Conservation (phyloP, 1,140 invertebrate genomes). For the Zaprionus ghesquierei region DNA sequence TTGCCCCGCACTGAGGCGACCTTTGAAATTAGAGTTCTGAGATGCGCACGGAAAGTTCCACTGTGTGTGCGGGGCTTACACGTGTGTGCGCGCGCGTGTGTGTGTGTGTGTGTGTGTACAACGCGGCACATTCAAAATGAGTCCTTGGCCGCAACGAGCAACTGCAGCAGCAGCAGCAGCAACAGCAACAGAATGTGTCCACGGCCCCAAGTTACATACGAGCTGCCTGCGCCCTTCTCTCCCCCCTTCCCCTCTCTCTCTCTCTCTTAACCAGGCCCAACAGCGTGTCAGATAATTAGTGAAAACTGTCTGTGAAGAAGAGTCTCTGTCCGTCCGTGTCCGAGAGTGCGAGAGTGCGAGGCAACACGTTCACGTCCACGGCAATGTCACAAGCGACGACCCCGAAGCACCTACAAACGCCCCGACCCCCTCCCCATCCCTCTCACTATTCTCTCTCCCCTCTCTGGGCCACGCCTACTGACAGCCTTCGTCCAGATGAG, state of each 20-base stretch:
- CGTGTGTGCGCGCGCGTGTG: conserved; percentile 17
- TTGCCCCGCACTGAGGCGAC: conserved; percentile 44
- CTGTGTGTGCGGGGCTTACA: conserved; percentile 8
- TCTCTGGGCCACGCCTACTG: conserved; percentile 5
- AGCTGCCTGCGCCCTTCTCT: conserved; percentile 20
- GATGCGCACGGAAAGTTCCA: conserved; percentile 70
- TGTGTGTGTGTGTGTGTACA: conserved; percentile 27
- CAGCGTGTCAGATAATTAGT: conserved; percentile 78
- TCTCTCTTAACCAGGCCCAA: conserved; percentile 30
- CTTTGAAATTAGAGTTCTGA: conserved; percentile 81
- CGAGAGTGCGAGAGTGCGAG: conserved; percentile 36
- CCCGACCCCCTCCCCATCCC: no score
- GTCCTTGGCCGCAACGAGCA: conserved; percentile 78
- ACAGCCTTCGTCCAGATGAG: conserved; percentile 55
- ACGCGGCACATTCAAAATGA: conserved; percentile 76
- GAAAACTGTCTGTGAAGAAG: conserved; percentile 79
- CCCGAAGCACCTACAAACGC: background rate
- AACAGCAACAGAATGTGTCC: conserved; percentile 25
- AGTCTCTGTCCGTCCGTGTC: conserved; percentile 37
- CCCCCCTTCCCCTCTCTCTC: background rate
- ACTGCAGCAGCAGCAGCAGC: conserved; percentile 22
- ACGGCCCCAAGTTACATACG: conserved; percentile 2
- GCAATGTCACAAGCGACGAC: conserved; percentile 37
- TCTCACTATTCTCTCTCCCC: background rate
- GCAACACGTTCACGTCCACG: conserved; percentile 45